Evolutionary conservation across 2,113 vertebrate species (phyloP).

Genomic region (Dascyllus trimaculatus): DNA sequence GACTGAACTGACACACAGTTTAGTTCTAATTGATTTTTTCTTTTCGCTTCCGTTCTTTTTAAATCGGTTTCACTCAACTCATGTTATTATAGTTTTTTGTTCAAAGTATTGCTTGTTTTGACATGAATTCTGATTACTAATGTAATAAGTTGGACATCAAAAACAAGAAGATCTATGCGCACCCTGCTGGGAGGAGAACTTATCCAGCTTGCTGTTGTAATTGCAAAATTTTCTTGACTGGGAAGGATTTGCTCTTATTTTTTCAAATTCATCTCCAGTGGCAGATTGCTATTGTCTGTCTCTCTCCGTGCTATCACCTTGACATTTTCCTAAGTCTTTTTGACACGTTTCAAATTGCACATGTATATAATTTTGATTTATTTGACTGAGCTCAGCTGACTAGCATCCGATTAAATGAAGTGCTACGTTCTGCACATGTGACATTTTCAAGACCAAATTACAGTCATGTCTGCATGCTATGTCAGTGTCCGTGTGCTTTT

Average conservation of each 20-base stretch:
- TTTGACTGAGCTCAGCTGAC: constrained; percentile 11
- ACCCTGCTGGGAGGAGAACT: neutral
- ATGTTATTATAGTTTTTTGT: neutral
- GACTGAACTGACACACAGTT: constrained; percentile 16
- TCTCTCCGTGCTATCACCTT: constrained; percentile 37
- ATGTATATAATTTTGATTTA: constrained; percentile 44
- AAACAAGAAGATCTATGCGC: neutral
- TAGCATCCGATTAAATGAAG: constrained; percentile 19
- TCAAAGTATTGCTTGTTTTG: too few species aligned
- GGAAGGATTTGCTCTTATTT: constrained; percentile 17
- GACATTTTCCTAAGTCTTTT: constrained; percentile 59
- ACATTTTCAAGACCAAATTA: neutral
- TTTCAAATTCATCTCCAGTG: neutral
- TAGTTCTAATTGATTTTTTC: neutral
- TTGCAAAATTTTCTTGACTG: constrained; percentile 11
- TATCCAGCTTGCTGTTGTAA: neutral
- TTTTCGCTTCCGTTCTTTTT: neutral
- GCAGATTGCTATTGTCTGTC: constrained; percentile 23
- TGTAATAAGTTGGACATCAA: neutral
- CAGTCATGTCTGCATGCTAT: constrained; percentile 7
- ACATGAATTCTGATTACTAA: neutral
- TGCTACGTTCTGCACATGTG: constrained; percentile 13
- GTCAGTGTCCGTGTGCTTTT: constrained; percentile 12
- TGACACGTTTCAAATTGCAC: constrained; percentile 62
- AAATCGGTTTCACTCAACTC: neutral